Base-by-base conservation (phyloP, 1,140 invertebrate species). In the Drosophila takahashii region DNA sequence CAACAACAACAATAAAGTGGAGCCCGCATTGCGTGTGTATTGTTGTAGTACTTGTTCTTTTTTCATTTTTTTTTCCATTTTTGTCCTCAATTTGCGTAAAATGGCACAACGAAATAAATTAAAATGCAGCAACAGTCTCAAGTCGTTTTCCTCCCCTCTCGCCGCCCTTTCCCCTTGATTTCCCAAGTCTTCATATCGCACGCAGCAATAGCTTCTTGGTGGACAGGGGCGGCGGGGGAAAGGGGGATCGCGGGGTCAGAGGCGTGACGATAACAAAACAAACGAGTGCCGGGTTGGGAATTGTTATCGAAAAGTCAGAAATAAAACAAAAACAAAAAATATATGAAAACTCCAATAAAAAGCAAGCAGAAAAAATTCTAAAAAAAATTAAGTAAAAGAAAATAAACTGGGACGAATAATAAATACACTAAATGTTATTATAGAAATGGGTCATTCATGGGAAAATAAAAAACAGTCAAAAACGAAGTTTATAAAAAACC, bases 101-200 rank as follows among this genome's bases (percentile, higher is more conserved):
- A 86, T 86, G 84, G 81, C 81, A 86, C 81, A 86, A 75, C 83
- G 75, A 86, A 87, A 87, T 87, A 87, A 86, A 87, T 86, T 87
- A 86, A 86, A 86, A 86, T 86, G 81, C 81, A 86, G 66, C 59
- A 69, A 67, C 52, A 58, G 78, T 70, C 57, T 69, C 54, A 60
- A 80, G 51, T 66, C 47, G 66, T 51, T 51, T 45, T 66, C 42
- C 45, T 66, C 42, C 42, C 41, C n/a, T 66, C 42, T 32, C 41
- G 10, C 32, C 62, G 29, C 15, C 22, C 22, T n/a, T 29, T n/a
- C 29, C 48, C 29, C 29, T 7, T 9, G 4, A 10, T 34, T 50
- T 32, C 29, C 29, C 48, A 34, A 34, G 18, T 18, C 29, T 18
- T 34, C 48, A 51, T 51, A 51, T 51, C 48, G 15, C 48, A 51